A percentile compares a stretch with the other conserved stretches of the same genome.
phyloP scores from a whole-genome alignment of 1,140 invertebrate species.

The Caenorhabditis remanei region DNA sequence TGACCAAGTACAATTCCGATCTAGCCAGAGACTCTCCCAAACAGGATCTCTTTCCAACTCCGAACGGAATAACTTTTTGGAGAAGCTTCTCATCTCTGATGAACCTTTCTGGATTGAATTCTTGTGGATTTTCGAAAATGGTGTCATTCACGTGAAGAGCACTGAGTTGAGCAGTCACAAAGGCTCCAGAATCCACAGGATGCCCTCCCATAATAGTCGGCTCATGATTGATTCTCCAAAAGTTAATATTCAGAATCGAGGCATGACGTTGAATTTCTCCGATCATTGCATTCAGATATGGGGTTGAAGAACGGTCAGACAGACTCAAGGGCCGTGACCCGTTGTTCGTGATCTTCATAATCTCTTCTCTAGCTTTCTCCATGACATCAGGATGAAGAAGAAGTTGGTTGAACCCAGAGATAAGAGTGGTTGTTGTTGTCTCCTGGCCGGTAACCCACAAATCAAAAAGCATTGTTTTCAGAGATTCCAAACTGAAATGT shows the following conservation, averaged over 20 bases:
- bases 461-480: constrained; percentile 46
- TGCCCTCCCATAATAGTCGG: not conserved
- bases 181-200: not conserved
- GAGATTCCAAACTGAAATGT: not conserved
- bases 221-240: not conserved
- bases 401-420: constrained; percentile 28
- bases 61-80: constrained; percentile 63
- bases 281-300: constrained; percentile 55
- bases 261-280: constrained; percentile 62
- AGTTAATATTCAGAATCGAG: constrained; percentile 60
- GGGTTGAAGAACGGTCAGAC: not conserved
- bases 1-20: not conserved
- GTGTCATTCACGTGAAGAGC: no score
- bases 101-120: not conserved
- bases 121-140: not conserved
- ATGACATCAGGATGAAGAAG: constrained; percentile 20
- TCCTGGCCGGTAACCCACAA: constrained; percentile 57
- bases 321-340: constrained; percentile 2
- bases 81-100: constrained; percentile 12
- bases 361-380: constrained; percentile 14
- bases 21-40: constrained; percentile 53
- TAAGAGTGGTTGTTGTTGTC: constrained; percentile 36
- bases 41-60: constrained; percentile 62
- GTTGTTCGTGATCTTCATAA: not conserved
- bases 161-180: not conserved